Conservation (phyloP, 2,113 vertebrate species). For the Tragelaphus scriptus region DNA sequence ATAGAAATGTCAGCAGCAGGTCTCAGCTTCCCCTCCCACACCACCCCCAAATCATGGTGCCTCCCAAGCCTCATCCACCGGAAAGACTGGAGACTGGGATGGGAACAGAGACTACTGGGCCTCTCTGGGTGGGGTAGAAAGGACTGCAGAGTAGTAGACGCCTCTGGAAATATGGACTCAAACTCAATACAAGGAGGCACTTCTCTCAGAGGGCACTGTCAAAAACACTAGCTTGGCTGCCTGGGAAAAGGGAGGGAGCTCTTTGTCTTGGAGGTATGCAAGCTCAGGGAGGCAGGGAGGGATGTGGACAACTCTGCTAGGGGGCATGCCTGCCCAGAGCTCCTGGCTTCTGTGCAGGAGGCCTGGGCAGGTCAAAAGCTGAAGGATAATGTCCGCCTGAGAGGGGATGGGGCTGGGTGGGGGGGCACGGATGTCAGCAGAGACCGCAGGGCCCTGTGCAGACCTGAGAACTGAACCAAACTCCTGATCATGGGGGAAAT, state of each 20-base stretch:
- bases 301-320: not conserved
- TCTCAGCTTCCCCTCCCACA: not conserved
- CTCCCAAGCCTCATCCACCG: not conserved
- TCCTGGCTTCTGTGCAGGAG: not conserved
- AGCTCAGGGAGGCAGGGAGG: not conserved
- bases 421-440: not conserved
- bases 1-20: not conserved
- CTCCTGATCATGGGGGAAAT: not conserved
- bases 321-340: not conserved
- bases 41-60: not conserved
- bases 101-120: not conserved
- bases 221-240: not conserved
- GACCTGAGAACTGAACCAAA: not conserved
- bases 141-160: not conserved
- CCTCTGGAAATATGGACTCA: conserved; percentile 38
- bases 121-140: not conserved
- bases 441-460: not conserved
- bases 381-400: not conserved
- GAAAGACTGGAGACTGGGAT: not conserved
- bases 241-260: not conserved
- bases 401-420: not conserved
- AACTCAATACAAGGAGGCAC: not conserved
- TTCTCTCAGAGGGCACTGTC: not conserved
- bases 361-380: not conserved
- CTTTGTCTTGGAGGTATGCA: not conserved